Base-by-base conservation (phyloP, 2,113 vertebrate genomes). In the Anthoscopus minutus region DNA sequence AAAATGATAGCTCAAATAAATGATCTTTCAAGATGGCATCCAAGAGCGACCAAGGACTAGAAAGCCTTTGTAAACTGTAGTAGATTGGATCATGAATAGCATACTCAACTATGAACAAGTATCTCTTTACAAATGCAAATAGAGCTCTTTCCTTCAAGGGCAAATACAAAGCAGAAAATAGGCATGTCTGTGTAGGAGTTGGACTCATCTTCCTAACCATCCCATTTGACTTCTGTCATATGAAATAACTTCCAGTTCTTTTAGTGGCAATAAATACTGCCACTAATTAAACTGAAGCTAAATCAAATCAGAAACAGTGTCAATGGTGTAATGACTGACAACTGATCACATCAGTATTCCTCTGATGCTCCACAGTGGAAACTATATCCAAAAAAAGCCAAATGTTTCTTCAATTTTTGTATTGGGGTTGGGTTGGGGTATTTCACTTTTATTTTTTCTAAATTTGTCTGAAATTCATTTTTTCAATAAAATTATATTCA, bases 221-320 rank as follows among this genome's bases (percentile, higher is more conserved):
- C 10, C 8, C 28, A 51, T 86, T 86, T 77, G 38, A 77, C 47
- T 89, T 78, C 33, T 81, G 33, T 22, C 60, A 58, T 62, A 35
- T 7, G 33, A 95, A 91, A 66, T 31, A 82, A 54, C 58, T 80
- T 82, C 42, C 58, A 62, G 6, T 51, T 83, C 56, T 62, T 77
- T 64, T 37, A 77, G 42, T 21, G 17, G 38, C 51, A 89, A 80
- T 85, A 58, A 85, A 66, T 72, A 62, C 5, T 35, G 66, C 38
- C 62, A 94, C 88, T 78, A 89, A 92, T 91, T 93, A 95, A 58
- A 66, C 18, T 62, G 53, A 73, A 61, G n/a, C 17, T 73, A 88
- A 92, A 92, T 66, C 74, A 88, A 85, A 80, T 45, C 80, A 70
- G 45, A 86, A 96, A 65, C 27, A 60, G 40, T 57, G 35, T 22